These are phyloP conservation scores for Notiomystis cincta DNA, from an alignment of 2,113 vertebrate genomes.

Conservation along the genomic window DNA sequence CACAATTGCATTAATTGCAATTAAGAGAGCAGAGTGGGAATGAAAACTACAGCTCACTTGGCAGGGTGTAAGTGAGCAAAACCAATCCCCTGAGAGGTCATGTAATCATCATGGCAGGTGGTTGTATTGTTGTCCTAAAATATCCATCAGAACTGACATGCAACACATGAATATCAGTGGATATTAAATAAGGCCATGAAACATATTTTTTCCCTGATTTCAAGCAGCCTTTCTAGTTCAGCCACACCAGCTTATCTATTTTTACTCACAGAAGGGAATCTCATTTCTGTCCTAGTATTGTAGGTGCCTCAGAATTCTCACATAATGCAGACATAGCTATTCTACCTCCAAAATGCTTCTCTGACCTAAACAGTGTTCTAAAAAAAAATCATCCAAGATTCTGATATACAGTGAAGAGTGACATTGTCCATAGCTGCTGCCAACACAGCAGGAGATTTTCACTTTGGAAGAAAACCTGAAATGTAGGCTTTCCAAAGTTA, in stretches of 20 bases:
- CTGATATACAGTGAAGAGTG: background rate
- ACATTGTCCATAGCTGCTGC: background rate
- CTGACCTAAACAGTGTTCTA: background rate
- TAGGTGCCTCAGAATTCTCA: background rate
- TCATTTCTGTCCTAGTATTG: background rate
- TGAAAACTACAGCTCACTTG: background rate
- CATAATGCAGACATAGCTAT: background rate
- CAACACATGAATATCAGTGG: background rate
- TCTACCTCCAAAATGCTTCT: background rate
- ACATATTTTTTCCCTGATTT: background rate
- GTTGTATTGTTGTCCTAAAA: background rate
- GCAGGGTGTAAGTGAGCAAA: background rate
- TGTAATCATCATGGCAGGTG: background rate
- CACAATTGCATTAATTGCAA: background rate
- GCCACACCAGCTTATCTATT: background rate
- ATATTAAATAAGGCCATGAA: background rate
- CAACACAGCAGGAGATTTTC: background rate
- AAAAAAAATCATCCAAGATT: background rate
- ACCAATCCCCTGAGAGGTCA: background rate
- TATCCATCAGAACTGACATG: background rate
- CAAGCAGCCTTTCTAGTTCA: background rate
- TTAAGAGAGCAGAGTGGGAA: background rate
- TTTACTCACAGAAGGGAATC: background rate
- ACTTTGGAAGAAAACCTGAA: background rate
- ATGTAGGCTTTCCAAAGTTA: background rate